Percentiles rank a stretch among this genome's conserved stretches.
Evolutionary conservation across 2,797 vertebrate species (phyloP).

Genomic region (Thaleichthys pacificus): DNA sequence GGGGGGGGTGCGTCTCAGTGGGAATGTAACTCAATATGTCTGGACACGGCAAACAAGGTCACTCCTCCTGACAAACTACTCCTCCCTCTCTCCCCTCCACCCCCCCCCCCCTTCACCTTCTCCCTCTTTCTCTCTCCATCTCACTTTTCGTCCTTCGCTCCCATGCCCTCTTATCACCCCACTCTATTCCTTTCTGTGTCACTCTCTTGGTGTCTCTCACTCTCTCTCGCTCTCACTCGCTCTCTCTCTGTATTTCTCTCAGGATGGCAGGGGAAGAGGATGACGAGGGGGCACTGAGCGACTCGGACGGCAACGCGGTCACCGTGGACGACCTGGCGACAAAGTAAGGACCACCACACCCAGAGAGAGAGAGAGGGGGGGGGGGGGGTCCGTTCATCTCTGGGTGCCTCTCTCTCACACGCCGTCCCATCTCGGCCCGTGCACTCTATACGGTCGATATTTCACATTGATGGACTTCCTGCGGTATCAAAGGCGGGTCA

Average conservation of each 20-base stretch:
- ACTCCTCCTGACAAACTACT: constrained; percentile 27
- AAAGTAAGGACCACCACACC: constrained; percentile 81
- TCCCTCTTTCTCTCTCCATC: too few species aligned
- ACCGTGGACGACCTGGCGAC: constrained; percentile 84
- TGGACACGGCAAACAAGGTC: constrained; percentile 50
- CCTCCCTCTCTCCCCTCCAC: neutral
- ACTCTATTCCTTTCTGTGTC: neutral
- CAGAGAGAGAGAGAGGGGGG: neutral
- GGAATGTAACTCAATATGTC: constrained; percentile 56
- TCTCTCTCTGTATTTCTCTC: constrained; percentile 32
- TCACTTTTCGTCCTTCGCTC: too few species aligned
- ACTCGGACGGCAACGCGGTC: constrained; percentile 81
- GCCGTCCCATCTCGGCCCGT: neutral
- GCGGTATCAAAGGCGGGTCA: neutral
- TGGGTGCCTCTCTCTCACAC: neutral
- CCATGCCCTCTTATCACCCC: too few species aligned
- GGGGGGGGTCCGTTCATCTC: neutral
- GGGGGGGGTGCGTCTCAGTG: constrained; percentile 25
- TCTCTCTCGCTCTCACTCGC: neutral
- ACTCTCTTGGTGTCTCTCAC: neutral
- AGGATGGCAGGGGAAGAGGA: constrained; percentile 91
- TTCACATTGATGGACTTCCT: neutral
- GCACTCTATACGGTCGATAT: neutral
- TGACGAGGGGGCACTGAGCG: constrained; percentile 89
- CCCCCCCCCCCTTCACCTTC: neutral